Conservation (phyloP, 2,888 invertebrate species). For the Ctenicera cuprea region DNA sequence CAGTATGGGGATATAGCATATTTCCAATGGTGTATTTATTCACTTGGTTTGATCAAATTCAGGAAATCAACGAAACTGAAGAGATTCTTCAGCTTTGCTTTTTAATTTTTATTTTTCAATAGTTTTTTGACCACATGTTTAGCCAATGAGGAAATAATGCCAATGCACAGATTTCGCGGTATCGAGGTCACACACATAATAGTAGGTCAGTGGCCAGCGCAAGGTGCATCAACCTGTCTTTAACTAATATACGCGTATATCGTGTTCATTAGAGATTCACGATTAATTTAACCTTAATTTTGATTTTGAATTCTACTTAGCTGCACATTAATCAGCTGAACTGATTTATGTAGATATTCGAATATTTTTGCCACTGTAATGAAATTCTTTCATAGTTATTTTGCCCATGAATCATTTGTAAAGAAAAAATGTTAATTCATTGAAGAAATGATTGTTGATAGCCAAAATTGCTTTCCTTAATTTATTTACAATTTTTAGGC, state of each 20-base stretch:
- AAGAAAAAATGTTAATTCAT: too few relatives aligned
- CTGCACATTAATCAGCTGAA: too few relatives aligned
- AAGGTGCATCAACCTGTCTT: constrained; percentile 53
- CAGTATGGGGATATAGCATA: neutral
- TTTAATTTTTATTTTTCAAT: neutral
- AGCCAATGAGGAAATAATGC: constrained; percentile 25
- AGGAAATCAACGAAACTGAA: neutral
- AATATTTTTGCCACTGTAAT: too few relatives aligned
- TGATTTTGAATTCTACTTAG: neutral
- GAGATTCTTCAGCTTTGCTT: neutral
- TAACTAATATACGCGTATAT: constrained; percentile 17
- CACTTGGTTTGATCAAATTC: too few relatives aligned
- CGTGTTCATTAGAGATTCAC: constrained; percentile 29
- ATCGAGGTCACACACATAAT: constrained; percentile 59
- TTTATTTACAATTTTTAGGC: too few relatives aligned
- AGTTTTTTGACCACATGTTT: constrained; percentile 8
- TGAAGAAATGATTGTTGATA: too few relatives aligned
- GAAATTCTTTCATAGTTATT: too few relatives aligned
- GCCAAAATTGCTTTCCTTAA: too few relatives aligned
- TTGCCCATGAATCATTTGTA: too few relatives aligned
- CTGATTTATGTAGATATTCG: too few relatives aligned
- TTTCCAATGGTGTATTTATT: too few relatives aligned
- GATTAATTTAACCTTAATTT: constrained; percentile 21
- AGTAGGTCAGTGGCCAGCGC: constrained; percentile 56
- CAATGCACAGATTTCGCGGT: constrained; percentile 49